A percentile compares a stretch with the other conserved stretches of the same genome.
phyloP scores from a whole-genome alignment of 2,888 invertebrate species.

The Pammene aurita region DNA sequence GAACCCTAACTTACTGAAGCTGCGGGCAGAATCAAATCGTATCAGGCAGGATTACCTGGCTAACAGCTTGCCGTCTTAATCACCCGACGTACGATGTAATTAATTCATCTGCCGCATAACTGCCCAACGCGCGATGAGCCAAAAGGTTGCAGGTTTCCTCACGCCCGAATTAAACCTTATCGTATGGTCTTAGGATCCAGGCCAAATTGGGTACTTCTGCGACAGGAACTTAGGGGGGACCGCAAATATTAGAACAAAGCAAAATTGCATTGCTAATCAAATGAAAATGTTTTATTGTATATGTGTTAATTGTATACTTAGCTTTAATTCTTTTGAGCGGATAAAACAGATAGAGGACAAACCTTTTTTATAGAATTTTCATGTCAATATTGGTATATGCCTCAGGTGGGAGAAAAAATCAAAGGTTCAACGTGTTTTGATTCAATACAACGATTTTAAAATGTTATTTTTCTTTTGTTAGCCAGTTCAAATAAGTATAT shows the following conservation, averaged over 20 bases:
- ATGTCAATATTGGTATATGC: background rate
- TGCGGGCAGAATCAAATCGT: constrained; percentile 31
- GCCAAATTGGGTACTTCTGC: constrained; percentile 4
- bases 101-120: constrained; percentile 39
- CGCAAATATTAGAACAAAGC: constrained; percentile 10
- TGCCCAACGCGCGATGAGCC: constrained; percentile 25
- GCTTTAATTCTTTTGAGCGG: background rate
- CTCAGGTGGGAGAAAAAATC: background rate
- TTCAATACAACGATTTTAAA: background rate
- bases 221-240: constrained; percentile 20
- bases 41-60: constrained; percentile 36
- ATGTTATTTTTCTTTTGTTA: no score
- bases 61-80: constrained; percentile 38
- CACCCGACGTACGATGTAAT: constrained; percentile 38
- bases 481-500: no score
- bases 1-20: constrained; percentile 27
- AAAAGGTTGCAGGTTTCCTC: constrained; percentile 24
- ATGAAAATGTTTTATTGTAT: constrained; percentile 17
- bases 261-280: constrained; percentile 19
- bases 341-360: background rate
- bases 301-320: background rate
- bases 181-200: background rate
- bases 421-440: background rate
- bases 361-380: background rate
- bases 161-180: constrained; percentile 15